A percentile compares a stretch with the other conserved stretches of the same genome.
These are phyloP conservation scores for Lagopus leucura DNA, from an alignment of 2,113 vertebrate genomes.

Conservation along the genomic window DNA sequence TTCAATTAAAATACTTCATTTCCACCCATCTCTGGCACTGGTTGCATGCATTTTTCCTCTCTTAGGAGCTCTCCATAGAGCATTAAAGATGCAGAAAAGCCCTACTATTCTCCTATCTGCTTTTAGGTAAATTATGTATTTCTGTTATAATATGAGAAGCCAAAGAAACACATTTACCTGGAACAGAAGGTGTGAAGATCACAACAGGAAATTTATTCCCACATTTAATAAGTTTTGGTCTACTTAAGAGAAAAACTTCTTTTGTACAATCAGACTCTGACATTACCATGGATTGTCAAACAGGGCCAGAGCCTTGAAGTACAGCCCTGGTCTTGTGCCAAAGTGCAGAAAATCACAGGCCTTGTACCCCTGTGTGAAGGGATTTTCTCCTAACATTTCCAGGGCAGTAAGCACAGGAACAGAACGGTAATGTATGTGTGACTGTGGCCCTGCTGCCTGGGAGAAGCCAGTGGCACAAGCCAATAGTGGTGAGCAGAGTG, in stretches of 20 bases:
- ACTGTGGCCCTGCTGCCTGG: background rate
- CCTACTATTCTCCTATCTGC: background rate
- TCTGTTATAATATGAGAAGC: background rate
- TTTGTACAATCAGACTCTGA: background rate
- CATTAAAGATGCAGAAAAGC: background rate
- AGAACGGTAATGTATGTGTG: accelerated
- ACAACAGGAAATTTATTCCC: background rate
- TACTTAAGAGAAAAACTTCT: background rate
- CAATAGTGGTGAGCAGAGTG: background rate
- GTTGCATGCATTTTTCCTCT: background rate
- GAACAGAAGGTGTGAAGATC: background rate
- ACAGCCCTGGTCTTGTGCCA: background rate
- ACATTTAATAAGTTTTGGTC: background rate
- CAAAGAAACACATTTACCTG: background rate
- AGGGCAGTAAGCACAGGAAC: background rate
- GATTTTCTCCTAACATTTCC: background rate
- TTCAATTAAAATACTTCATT: background rate
- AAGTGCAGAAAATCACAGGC: background rate
- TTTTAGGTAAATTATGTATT: background rate
- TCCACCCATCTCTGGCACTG: background rate
- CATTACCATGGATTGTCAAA: background rate
- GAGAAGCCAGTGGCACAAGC: background rate
- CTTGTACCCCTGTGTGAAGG: background rate
- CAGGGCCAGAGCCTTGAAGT: background rate
- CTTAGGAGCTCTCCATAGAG: background rate